phyloP scores from a whole-genome alignment of 2,113 vertebrate genomes.

The Callithrix jacchus region DNA sequence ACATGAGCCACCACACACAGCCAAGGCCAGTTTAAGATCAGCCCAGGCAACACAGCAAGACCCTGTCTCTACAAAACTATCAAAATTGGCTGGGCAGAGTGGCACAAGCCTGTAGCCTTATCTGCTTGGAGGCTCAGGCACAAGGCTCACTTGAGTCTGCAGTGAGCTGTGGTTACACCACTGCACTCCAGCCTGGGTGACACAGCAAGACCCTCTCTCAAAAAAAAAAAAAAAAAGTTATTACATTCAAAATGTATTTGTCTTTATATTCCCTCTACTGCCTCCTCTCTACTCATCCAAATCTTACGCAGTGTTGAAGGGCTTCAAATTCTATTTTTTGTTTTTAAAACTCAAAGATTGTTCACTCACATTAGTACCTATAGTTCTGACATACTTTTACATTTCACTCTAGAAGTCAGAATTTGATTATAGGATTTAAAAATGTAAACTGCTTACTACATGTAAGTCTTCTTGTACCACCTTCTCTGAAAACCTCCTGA shows the following conservation, averaged over 20 bases:
- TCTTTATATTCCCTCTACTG: not conserved
- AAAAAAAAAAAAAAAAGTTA: not conserved
- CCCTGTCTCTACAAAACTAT: no score
- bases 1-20: no score
- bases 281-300: not conserved
- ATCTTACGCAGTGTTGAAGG: not conserved
- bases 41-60: no score
- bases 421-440: not conserved
- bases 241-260: not conserved
- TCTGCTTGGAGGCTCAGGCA: no score
- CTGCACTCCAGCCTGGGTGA: no score
- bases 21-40: no score
- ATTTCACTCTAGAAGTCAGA: not conserved
- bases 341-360: not conserved
- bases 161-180: no score
- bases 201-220: no score
- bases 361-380: not conserved
- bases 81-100: no score
- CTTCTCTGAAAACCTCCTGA: constrained; percentile 10
- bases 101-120: no score
- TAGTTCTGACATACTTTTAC: not conserved
- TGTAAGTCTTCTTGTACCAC: not conserved
- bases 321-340: not conserved
- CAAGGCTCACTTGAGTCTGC: no score
- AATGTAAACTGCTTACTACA: not conserved